Conservation (phyloP, 1,140 invertebrate genomes). For the Drosophila quadrilineata region DNA sequence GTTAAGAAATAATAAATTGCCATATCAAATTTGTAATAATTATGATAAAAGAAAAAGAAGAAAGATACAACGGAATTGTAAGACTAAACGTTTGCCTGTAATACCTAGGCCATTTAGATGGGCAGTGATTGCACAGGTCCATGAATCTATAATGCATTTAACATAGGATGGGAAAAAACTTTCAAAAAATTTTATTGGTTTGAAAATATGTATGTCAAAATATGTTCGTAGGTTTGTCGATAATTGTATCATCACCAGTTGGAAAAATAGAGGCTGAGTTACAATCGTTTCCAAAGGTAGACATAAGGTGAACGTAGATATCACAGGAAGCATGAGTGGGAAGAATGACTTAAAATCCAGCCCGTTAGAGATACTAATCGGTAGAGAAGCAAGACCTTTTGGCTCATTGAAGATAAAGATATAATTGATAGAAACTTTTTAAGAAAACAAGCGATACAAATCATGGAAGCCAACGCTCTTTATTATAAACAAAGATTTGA, state of each 20-base stretch:
- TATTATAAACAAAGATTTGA: background rate
- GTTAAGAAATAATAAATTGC: background rate
- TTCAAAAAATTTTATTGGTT: background rate
- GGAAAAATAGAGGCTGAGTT: no score
- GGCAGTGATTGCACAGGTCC: background rate
- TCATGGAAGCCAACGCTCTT: background rate
- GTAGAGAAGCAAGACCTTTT: constrained; percentile 16
- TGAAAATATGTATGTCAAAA: background rate
- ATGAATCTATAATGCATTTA: background rate
- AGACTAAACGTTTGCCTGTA: background rate
- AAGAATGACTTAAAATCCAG: background rate
- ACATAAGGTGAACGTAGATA: background rate
- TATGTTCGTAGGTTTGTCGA: no score
- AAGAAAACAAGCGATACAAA: constrained; percentile 1
- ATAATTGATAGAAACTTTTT: background rate
- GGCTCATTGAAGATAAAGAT: background rate
- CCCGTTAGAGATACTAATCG: background rate
- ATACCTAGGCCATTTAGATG: background rate
- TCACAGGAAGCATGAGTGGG: background rate
- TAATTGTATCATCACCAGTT: no score
- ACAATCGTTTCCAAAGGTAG: background rate
- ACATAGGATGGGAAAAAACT: background rate
- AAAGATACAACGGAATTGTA: constrained; percentile 26
- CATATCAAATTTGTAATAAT: constrained; percentile 29
- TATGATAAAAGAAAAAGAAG: constrained; percentile 34